Evolutionary conservation across 1,140 invertebrate genomes (phyloP), one percentile per base, ranked within the genome.

Genomic region (Palaemon carinicauda): DNA sequence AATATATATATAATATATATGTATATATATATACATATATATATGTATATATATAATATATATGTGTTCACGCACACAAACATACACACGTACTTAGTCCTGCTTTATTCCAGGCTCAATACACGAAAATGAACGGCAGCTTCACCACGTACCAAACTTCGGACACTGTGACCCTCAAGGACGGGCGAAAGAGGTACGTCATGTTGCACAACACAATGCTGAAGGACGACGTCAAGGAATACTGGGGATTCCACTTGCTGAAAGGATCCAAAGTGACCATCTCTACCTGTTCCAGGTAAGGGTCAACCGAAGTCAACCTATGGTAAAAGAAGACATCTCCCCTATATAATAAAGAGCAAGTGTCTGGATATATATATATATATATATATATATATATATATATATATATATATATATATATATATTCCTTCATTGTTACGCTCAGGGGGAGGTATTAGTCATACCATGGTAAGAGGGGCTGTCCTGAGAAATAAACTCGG

Each of bases 241-340:
- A 96, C 90, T 96, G 95, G 95, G 95, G 95, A 10, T 96, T 96
- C 91, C 96, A 96, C 90, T 91, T 96, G 17, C 91, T 96, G 2
- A 93, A 93, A 89, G 95, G 95, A 1, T 96, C 95, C 17, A 93
- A 92, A 4, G 94, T 96, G 5, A 95, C 94, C 0, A 94, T 96
- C 1, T 95, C 95, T 1, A 93, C 95, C 80, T 96, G 95, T 92
- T 94, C 85, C 41, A 89, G 81, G 88, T 89, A 12, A 51, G 92
- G n/a, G 94, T 9, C 33, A n/a, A n/a, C n/a, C n/a, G n/a, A n/a
- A n/a, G n/a, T n/a, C n/a, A n/a, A n/a, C n/a, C n/a, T n/a, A n/a
- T n/a, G n/a, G n/a, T n/a, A n/a, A n/a, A n/a, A n/a, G n/a, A n/a
- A n/a, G n/a, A n/a, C n/a, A n/a, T n/a, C n/a, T n/a, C n/a, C n/a